These are phyloP conservation scores for Pocillopora verrucosa DNA, from an alignment of 64 coral and sea anemone genomes.

Conservation along the genomic window DNA sequence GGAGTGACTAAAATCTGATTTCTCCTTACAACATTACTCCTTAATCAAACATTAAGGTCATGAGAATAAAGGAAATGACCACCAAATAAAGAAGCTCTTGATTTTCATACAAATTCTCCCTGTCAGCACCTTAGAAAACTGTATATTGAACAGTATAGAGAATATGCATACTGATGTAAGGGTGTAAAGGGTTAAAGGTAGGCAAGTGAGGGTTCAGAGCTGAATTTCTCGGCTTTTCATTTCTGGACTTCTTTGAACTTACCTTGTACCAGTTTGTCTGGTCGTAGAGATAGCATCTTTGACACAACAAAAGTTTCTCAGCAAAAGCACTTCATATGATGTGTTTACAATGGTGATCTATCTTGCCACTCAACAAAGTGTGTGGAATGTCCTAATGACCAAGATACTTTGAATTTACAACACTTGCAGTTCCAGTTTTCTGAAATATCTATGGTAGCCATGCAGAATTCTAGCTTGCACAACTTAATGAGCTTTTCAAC, in stretches of 20 bases:
- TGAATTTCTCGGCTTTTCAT: too few species aligned
- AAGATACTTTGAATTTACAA: background rate
- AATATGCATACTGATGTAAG: too few species aligned
- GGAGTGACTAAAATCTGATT: too few species aligned
- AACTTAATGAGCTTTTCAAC: slow-evolving; percentile 46
- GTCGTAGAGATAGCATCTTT: slow-evolving; percentile 2
- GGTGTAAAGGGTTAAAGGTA: too few species aligned
- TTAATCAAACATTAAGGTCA: too few species aligned
- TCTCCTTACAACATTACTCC: too few species aligned
- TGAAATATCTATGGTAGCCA: slow-evolving; percentile 35
- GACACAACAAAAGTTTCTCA: background rate
- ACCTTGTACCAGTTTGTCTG: slow-evolving; percentile 1
- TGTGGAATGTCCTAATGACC: slow-evolving; percentile 41
- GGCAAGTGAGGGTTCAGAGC: too few species aligned
- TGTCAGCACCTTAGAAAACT: too few species aligned
- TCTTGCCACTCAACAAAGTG: background rate
- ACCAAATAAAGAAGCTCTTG: too few species aligned
- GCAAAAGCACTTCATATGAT: background rate
- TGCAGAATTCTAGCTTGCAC: slow-evolving; percentile 32
- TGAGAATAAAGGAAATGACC: too few species aligned
- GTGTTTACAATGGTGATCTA: background rate
- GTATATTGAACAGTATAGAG: too few species aligned
- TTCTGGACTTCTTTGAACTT: background rate
- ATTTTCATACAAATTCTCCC: too few species aligned
- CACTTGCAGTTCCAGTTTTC: background rate